Conservation (phyloP, 30 jellyfish, hydroid and myxozoan species). For the Chrysaora quinquecirrha region DNA sequence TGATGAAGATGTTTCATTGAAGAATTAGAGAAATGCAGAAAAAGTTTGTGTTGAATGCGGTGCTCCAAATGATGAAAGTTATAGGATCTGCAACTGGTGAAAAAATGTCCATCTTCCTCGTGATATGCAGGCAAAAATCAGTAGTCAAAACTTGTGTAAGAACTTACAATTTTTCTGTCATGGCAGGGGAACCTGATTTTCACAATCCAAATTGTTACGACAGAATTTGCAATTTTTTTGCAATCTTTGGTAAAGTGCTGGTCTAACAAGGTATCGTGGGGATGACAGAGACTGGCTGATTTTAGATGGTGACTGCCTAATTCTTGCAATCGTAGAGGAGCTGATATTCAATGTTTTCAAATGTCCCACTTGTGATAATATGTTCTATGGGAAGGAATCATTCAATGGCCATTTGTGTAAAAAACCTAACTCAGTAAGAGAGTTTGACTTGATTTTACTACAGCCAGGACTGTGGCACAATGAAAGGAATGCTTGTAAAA, state of each 20-base stretch:
- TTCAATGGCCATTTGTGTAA: too few species aligned
- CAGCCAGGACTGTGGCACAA: too few species aligned
- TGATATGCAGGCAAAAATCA: background rate
- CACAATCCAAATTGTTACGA: too few species aligned
- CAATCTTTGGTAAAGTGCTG: slow-evolving; percentile 4
- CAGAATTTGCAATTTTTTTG: background rate
- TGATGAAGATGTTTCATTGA: too few species aligned
- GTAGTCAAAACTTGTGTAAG: background rate
- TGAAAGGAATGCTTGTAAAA: too few species aligned
- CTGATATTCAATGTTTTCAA: background rate
- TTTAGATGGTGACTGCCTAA: too few species aligned
- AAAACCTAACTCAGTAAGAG: background rate
- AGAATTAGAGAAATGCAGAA: background rate
- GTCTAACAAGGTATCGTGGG: too few species aligned
- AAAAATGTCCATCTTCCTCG: background rate
- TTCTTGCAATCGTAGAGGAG: background rate
- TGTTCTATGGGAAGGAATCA: background rate
- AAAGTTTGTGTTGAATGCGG: background rate
- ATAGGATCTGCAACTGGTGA: background rate
- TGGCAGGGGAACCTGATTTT: slow-evolving; percentile 41
- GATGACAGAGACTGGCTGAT: too few species aligned
- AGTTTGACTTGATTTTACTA: slow-evolving; percentile 30
- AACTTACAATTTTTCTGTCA: background rate
- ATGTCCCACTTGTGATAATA: background rate
- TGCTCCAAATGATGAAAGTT: background rate